Percentiles rank a stretch among this genome's conserved stretches.
phyloP scores from a whole-genome alignment of 2,797 vertebrate species.

The Myripristis jacobus region DNA sequence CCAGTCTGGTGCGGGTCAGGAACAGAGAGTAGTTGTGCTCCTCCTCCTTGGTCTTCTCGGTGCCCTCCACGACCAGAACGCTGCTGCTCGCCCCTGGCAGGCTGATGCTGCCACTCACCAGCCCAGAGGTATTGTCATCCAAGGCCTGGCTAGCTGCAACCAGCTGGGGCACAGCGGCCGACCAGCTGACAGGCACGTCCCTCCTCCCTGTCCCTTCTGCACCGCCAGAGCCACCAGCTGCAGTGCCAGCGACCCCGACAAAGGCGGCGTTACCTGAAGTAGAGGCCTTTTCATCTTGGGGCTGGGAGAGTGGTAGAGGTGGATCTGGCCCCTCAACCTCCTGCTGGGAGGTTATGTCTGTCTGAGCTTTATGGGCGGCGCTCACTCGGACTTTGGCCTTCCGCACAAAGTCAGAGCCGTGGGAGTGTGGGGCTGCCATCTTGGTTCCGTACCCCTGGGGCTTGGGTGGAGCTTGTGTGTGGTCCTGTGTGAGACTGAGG shows the following conservation, averaged over 20 bases:
- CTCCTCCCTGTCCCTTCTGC: conserved; percentile 57
- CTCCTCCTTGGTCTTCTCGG: conserved; percentile 96
- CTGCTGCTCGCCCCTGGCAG: conserved; percentile 75
- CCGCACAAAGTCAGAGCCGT: conserved; percentile 92
- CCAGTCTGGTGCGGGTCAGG: conserved; percentile 89
- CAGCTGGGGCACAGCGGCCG: conserved; percentile 77
- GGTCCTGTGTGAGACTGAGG: conserved; percentile 62
- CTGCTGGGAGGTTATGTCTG: conserved; percentile 73
- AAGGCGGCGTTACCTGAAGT: conserved; percentile 61
- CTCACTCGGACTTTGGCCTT: conserved; percentile 96
- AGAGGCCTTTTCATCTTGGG: conserved; percentile 75
- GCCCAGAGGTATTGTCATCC: conserved; percentile 76
- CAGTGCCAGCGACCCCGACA: conserved; percentile 41
- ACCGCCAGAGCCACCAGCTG: conserved; percentile 48
- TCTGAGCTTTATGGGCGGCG: conserved; percentile 80
- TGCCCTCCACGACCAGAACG: conserved; percentile 80
- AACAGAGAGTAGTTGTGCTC: conserved; percentile 99
- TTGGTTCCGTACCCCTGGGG: conserved; percentile 72
- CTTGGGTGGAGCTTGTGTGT: conserved; percentile 55
- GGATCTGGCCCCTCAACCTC: conserved; percentile 79
- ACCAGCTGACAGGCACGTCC: conserved; percentile 62
- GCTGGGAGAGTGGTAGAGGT: conserved; percentile 81
- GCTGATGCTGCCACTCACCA: conserved; percentile 68
- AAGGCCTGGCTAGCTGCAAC: conserved; percentile 73
- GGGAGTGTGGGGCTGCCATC: conserved; percentile 83